Evolutionary conservation across 2,797 vertebrate genomes (phyloP), one percentile per base, ranked within the genome.

Genomic region (Takifugu ocellatus): DNA sequence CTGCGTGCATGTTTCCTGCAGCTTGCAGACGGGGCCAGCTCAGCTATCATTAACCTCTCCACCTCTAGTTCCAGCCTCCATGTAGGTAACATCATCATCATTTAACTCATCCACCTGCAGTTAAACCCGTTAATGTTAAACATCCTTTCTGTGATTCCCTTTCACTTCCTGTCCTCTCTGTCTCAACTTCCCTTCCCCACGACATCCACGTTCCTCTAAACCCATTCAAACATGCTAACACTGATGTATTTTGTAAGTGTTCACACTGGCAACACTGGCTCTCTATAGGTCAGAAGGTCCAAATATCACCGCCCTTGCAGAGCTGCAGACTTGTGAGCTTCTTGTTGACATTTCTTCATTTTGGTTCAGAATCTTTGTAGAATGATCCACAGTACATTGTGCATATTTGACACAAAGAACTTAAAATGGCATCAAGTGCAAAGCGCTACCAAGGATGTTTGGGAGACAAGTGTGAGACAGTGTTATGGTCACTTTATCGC

Each of bases 11-110:
- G 50, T 14, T 73, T 75, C 56, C 82, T 61, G 21, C 69, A 91
- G 89, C 66, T 87, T 52, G 72, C 86, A 63, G 91, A 92, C 39
- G 89, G 90, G 70, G 72, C 78, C 78, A 56, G 72, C 47, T 91
- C 90, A 45, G 87, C 90, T 74, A 86, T 91, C 74, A 90, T 91
- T 92, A 92, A 92, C 81, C 86, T 92, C 67, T 90, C 90, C n/a
- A 25, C 81, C 70, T 89, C 90, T 87, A 82, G 59, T 50, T 79
- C 85, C 86, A 92, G 91, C 70, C 84, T 91, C 21, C 83, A 91
- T 84, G 91, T 92, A 88, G 90, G 91, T 92, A 92, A 82, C 84
- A 77, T n/a, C 53, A 76, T n/a, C 53, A 78, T 47, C 63, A 24
- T 56, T 46, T 47, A 51, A 67, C 55, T 64, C 48, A 63, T 52